A percentile compares a stretch with the other conserved stretches of the same genome.
These are phyloP conservation scores for Stegana nigrithorax DNA, from an alignment of 2,888 invertebrate species.

Conservation along the genomic window DNA sequence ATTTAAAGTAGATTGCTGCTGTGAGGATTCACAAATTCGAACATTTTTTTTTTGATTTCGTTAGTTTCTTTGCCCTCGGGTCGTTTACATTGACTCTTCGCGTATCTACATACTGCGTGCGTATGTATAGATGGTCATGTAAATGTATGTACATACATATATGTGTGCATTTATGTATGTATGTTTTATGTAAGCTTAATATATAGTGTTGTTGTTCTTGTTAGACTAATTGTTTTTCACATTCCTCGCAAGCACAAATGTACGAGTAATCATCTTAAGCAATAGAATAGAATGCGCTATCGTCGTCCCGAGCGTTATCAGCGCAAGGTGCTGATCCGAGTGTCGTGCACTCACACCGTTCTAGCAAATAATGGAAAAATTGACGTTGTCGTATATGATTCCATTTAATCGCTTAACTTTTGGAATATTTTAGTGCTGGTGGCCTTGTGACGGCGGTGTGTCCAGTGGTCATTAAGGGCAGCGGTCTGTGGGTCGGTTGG, in stretches of 20 bases:
- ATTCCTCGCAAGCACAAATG: slow-evolving; percentile 28
- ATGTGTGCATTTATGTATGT: too few relatives aligned
- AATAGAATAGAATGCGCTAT: neutral
- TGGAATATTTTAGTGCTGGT: slow-evolving; percentile 78
- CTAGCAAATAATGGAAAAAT: neutral
- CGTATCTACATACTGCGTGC: too few relatives aligned
- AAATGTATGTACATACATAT: too few relatives aligned
- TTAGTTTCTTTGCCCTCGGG: too few relatives aligned
- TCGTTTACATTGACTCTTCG: too few relatives aligned
- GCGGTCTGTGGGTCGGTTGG: slow-evolving; percentile 93
- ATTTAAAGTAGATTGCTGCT: too few relatives aligned
- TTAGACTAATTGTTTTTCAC: slow-evolving; percentile 15
- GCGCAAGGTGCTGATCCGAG: slow-evolving; percentile 45
- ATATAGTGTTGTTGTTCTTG: slow-evolving; percentile 16
- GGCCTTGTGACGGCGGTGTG: slow-evolving; percentile 92
- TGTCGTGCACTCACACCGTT: neutral
- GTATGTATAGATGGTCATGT: too few relatives aligned
- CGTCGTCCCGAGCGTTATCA: slow-evolving; percentile 36
- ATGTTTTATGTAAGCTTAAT: too few relatives aligned
- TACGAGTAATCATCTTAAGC: neutral
- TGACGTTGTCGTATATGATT: too few relatives aligned
- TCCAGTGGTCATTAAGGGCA: slow-evolving; percentile 86
- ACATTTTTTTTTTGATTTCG: too few relatives aligned
- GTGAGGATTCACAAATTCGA: too few relatives aligned
- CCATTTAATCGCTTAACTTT: neutral